Evolutionary conservation across 2,113 vertebrate genomes (phyloP).

Genomic region (Pachycephala philippinensis): DNA sequence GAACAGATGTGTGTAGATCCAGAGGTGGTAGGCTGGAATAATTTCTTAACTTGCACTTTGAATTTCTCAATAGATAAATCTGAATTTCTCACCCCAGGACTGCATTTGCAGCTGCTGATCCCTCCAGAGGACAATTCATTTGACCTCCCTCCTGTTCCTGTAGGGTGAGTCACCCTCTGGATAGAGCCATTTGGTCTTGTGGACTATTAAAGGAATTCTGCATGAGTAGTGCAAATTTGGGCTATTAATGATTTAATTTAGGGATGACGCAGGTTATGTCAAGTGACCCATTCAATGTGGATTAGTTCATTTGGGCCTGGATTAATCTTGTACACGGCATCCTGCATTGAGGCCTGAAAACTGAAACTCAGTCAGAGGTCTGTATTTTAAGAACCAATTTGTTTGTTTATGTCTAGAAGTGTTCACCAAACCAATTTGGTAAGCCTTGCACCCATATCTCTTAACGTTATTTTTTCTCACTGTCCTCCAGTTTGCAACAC

Average conservation of each 20-base stretch:
- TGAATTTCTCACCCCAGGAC: neutral
- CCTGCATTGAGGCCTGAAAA: neutral
- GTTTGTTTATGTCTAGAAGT: neutral
- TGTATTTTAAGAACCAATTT: neutral
- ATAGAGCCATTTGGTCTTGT: neutral
- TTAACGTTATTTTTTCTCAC: neutral
- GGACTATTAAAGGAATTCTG: neutral
- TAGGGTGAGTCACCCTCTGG: neutral
- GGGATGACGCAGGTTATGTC: neutral
- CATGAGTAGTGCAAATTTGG: neutral
- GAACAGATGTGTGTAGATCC: neutral
- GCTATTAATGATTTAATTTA: neutral
- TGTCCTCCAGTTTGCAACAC: neutral
- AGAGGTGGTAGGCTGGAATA: neutral
- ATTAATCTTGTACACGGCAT: neutral
- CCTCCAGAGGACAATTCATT: neutral
- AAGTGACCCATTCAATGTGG: neutral
- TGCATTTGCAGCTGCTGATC: neutral
- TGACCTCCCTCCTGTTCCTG: neutral
- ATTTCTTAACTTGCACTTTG: neutral
- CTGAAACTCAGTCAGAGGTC: neutral
- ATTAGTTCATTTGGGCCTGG: neutral
- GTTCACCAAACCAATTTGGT: neutral
- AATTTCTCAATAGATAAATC: neutral
- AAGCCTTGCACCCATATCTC: neutral